Conservation (phyloP, 2,888 invertebrate species). For the Hylaea fasciaria region DNA sequence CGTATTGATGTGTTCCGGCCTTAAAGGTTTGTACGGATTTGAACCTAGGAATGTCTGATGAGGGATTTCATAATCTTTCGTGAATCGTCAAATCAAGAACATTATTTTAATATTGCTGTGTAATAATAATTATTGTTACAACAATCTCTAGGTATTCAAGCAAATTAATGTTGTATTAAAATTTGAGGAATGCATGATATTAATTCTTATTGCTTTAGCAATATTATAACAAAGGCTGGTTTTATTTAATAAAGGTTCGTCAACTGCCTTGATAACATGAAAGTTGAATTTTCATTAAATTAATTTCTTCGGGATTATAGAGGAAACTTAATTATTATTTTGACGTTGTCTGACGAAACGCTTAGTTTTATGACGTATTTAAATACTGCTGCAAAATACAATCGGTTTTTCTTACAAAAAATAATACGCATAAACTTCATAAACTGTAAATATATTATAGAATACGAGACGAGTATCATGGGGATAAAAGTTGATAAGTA, state of each 20-base stretch:
- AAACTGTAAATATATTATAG: too few species aligned
- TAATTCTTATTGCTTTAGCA: not conserved
- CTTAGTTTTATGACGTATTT: conserved; percentile 4
- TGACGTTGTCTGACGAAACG: conserved; percentile 2
- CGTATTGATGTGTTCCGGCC: too few species aligned
- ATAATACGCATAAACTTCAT: not conserved
- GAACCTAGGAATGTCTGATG: conserved; percentile 16
- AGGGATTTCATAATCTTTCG: not conserved
- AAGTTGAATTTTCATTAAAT: conserved; percentile 11
- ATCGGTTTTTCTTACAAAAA: not conserved
- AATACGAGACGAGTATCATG: too few species aligned
- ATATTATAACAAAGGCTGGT: conserved; percentile 5
- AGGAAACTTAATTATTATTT: conserved; percentile 14
- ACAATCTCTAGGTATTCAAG: not conserved
- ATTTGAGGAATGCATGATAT: not conserved
- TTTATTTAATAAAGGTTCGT: conserved; percentile 17
- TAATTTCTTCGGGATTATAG: conserved; percentile 6
- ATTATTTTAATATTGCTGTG: too few species aligned
- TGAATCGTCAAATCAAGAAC: too few species aligned
- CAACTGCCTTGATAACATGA: conserved; percentile 20
- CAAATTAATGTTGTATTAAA: not conserved
- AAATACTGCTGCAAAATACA: not conserved
- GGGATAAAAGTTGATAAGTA: too few species aligned
- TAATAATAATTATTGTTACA: too few species aligned
- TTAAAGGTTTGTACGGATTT: conserved; percentile 17